Conservation (phyloP, 2,888 invertebrate genomes). For the Blera fallax region DNA sequence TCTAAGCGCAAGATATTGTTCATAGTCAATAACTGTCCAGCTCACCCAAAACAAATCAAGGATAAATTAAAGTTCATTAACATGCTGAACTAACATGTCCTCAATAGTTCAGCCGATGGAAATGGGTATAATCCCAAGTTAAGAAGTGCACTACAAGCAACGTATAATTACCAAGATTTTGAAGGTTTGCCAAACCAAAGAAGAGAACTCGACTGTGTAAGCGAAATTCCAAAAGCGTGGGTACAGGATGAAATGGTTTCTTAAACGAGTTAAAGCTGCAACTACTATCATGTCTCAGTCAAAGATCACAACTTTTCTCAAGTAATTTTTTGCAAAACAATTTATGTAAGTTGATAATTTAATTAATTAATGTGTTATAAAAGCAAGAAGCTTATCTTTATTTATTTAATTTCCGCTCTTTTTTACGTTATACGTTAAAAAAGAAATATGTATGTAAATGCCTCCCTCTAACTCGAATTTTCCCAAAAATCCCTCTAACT, state of each 20-base stretch:
- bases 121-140: background rate
- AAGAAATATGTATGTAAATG: no score
- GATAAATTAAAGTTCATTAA: conserved; percentile 31
- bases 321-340: no score
- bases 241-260: conserved; percentile 14
- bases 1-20: conserved; percentile 5
- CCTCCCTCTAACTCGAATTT: no score
- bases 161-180: background rate
- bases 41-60: conserved; percentile 16
- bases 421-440: no score
- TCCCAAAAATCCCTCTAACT: no score
- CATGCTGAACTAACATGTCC: conserved; percentile 20
- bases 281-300: no score
- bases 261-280: no score
- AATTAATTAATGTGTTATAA: no score
- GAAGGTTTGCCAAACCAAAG: background rate
- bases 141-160: conserved; percentile 3
- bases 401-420: no score
- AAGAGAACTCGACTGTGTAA: background rate
- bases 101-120: conserved; percentile 1
- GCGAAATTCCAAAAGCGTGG: conserved; percentile 5
- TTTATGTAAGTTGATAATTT: no score
- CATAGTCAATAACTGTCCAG: conserved; percentile 15
- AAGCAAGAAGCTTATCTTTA: no score
- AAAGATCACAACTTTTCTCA: no score